Percentiles rank a stretch among this genome's conserved stretches.
These are phyloP conservation scores for Dicrostonyx torquatus DNA, from an alignment of 2,797 vertebrate species.

Conservation along the genomic window DNA sequence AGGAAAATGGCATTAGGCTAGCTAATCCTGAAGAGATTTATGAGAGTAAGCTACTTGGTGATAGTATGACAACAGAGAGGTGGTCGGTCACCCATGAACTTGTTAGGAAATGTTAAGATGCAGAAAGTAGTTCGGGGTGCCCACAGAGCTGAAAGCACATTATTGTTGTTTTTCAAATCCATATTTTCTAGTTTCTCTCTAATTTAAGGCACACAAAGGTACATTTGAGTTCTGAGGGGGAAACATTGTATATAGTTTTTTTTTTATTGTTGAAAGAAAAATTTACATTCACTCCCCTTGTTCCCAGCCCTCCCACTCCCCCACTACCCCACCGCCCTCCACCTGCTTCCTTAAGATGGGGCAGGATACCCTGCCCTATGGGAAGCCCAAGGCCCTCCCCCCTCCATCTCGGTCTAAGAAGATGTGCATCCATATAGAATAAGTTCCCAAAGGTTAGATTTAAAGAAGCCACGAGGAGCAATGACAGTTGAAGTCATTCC, in stretches of 20 bases:
- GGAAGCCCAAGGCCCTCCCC: no score
- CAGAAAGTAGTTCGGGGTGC: not conserved
- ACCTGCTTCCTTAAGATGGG: no score
- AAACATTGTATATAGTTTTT: not conserved
- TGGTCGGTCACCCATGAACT: not conserved
- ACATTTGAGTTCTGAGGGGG: not conserved
- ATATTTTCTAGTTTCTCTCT: not conserved
- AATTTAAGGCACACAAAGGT: not conserved
- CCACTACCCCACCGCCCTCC: no score
- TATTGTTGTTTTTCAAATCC: not conserved
- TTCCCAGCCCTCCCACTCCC: no score
- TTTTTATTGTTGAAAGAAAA: not conserved
- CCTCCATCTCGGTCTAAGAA: no score
- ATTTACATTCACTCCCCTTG: no score
- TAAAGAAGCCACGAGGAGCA: not conserved
- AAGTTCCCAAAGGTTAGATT: not conserved
- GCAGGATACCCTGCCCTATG: no score
- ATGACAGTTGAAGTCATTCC: constrained; percentile 6
- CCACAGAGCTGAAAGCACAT: not conserved
- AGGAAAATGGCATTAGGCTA: constrained; percentile 2
- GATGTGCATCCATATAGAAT: no score
- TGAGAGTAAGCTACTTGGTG: not conserved
- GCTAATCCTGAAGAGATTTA: not conserved
- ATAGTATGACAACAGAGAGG: not conserved
- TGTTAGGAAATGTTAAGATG: not conserved